Conservation (phyloP, 2,888 invertebrate species). For the Anorthoa munda region DNA sequence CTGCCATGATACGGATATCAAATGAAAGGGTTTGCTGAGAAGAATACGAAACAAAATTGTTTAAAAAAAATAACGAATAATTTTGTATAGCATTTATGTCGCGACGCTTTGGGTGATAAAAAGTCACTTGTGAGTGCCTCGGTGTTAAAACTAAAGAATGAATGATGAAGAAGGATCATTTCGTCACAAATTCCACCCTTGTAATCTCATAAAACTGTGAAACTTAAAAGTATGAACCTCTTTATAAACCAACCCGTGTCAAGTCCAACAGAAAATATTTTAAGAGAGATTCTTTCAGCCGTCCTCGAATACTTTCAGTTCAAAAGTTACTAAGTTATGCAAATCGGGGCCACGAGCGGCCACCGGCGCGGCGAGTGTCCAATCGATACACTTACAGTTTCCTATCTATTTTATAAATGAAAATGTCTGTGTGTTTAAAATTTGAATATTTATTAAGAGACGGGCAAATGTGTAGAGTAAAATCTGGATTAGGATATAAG, state of each 20-base stretch:
- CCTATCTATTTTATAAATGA: background rate
- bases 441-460: background rate
- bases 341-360: constrained; percentile 49
- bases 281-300: constrained; percentile 31
- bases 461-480: background rate
- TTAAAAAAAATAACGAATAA: too few species aligned
- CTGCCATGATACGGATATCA: too few species aligned
- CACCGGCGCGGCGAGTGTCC: constrained; percentile 6
- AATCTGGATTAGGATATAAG: too few species aligned
- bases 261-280: constrained; percentile 12
- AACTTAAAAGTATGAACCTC: background rate
- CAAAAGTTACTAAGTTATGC: constrained; percentile 56
- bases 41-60: too few species aligned
- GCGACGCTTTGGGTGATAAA: too few species aligned
- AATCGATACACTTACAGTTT: constrained; percentile 39
- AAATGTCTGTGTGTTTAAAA: background rate
- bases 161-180: too few species aligned
- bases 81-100: too few species aligned
- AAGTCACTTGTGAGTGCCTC: too few species aligned
- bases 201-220: background rate
- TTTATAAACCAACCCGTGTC: constrained; percentile 13
- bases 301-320: constrained; percentile 40
- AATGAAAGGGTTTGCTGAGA: too few species aligned
- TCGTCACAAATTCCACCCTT: background rate
- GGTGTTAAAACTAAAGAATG: too few species aligned